Evolutionary conservation across 2,797 vertebrate genomes (phyloP).

Genomic region (Labroides dimidiatus): DNA sequence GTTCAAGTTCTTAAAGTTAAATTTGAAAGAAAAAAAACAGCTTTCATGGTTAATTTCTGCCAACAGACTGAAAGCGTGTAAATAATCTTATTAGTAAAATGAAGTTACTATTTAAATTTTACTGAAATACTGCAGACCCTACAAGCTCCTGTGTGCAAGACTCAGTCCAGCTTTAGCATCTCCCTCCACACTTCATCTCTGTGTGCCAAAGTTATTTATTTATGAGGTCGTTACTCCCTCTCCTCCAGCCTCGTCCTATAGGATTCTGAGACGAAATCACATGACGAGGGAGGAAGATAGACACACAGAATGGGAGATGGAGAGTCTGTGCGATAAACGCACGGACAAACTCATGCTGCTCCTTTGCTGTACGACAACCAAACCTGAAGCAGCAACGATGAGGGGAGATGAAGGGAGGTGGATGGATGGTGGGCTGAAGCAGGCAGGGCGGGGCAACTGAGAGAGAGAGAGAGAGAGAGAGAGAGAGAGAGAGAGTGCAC

Average conservation of each 20-base stretch:
- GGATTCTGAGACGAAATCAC: slow-evolving; percentile 44
- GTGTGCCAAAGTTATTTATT: slow-evolving; percentile 47
- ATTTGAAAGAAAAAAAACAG: no score
- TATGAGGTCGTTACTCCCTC: slow-evolving; percentile 32
- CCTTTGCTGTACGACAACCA: slow-evolving; percentile 35
- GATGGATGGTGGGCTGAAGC: slow-evolving; percentile 56
- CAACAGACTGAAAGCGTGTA: no score
- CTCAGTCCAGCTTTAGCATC: background rate
- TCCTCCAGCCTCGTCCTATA: slow-evolving; percentile 27
- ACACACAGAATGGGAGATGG: slow-evolving; percentile 41
- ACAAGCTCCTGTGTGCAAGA: background rate
- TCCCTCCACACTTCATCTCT: background rate
- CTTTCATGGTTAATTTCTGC: background rate
- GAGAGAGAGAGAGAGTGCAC: slow-evolving; percentile 49
- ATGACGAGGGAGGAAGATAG: slow-evolving; percentile 28
- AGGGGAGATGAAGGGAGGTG: slow-evolving; percentile 39
- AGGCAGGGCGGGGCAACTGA: slow-evolving; percentile 73
- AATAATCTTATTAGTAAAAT: no score
- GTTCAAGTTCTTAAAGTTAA: no score
- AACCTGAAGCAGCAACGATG: slow-evolving; percentile 68
- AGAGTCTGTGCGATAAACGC: no score
- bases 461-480: slow-evolving; percentile 57
- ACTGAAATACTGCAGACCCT: background rate
- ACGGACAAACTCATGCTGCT: slow-evolving; percentile 27
- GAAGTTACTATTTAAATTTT: no score